Conservation (phyloP, 2,113 vertebrate genomes). For the Sprattus sprattus region DNA sequence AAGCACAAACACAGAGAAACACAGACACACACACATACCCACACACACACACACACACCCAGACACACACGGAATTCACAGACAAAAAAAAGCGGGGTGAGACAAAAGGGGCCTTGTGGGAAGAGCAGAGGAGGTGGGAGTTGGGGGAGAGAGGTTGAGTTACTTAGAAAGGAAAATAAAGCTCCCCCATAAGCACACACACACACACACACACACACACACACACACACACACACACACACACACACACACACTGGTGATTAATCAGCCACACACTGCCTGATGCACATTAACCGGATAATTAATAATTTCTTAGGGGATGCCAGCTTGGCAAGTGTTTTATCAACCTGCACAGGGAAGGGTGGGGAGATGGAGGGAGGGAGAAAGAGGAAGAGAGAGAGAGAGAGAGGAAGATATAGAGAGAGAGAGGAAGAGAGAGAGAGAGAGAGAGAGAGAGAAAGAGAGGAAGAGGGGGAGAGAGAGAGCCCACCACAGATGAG, state of each 20-base stretch:
- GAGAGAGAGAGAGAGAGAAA: not conserved
- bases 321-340: conserved; percentile 84
- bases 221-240: conserved; percentile 19
- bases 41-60: conserved; percentile 19
- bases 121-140: conserved; percentile 57
- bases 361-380: conserved; percentile 52
- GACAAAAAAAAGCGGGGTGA: not conserved
- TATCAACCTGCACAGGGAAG: conserved; percentile 81
- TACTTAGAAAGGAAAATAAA: conserved; percentile 70
- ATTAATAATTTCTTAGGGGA: conserved; percentile 99
- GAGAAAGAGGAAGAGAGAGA: not conserved
- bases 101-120: conserved; percentile 44
- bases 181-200: conserved; percentile 81
- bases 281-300: conserved; percentile 98
- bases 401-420: not conserved
- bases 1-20: too few species aligned
- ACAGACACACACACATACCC: not conserved
- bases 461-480: not conserved
- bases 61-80: conserved; percentile 47
- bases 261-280: conserved; percentile 94
- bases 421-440: not conserved
- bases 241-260: conserved; percentile 73
- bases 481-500: conserved; percentile 11
- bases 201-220: conserved; percentile 8
- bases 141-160: conserved; percentile 71